Base-by-base conservation (phyloP, 2,797 vertebrate species). In the Chrysocyon brachyurus region DNA sequence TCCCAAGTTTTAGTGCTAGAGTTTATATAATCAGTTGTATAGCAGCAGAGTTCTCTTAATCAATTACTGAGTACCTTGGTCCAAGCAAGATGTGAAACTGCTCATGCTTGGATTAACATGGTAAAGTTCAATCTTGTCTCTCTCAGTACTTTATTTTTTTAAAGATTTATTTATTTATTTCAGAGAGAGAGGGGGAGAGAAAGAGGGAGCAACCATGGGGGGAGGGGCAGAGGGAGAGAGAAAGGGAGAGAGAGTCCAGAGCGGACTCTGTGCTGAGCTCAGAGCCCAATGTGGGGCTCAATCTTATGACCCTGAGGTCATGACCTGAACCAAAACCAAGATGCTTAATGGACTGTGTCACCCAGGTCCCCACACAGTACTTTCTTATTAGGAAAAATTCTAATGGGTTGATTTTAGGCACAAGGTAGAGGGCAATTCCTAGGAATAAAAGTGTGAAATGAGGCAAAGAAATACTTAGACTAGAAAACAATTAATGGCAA, bases 301-400 rank as follows among this genome's bases (percentile, higher is more conserved):
- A 33, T 68, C n/a, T 68, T 17, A 68, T 1, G 66, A 68, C 66
- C 66, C 66, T 68, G n/a, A 68, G 66, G 33, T 68, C n/a, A 68
- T 0, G 1, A 68, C 17, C 66, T 68, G 17, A 68, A n/a, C 64
- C 19, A 17, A 68, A 33, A 68, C 64, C n/a, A 68, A 19, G 64
- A 33, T 68, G n/a, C 64, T 68, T 68, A 68, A 68, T 10, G n/a
- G n/a, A 33, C n/a, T 68, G 64, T 19, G n/a, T n/a, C 64, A 68
- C 64, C 64, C 16, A 17, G 64, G 64, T 2, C 14, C 63, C 63
- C 28, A 66, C 77, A 89, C 31, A 57, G 79, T 17, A 90, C 26
- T 94, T 91, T 63, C 31, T 95, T 94, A 86, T 85, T 94, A 90
- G 84, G 52, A 93, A n/a, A 87, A 73, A 87, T 31, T 63, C 56